These are phyloP conservation scores for Pinna nobilis DNA, from an alignment of 1,140 invertebrate species.

Conservation along the genomic window DNA sequence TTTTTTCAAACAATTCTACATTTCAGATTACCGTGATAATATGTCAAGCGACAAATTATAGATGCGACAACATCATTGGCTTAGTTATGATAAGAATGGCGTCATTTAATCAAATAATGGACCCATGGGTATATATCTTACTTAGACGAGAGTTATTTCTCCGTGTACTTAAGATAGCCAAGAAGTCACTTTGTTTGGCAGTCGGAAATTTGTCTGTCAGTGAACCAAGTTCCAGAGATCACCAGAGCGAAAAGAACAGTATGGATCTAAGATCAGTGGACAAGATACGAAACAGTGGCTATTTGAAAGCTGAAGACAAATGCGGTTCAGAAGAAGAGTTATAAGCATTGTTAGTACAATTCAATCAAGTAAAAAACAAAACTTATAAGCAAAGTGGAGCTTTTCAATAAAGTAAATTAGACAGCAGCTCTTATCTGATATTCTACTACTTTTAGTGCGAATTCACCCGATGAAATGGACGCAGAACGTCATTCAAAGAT, in stretches of 20 bases:
- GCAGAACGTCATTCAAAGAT: too few species aligned
- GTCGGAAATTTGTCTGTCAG: neutral
- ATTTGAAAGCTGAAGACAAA: too few species aligned
- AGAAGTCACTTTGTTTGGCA: neutral
- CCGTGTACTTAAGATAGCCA: conserved; percentile 5
- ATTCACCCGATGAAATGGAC: too few species aligned
- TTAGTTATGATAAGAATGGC: conserved; percentile 33
- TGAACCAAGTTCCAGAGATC: neutral
- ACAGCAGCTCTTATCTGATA: too few species aligned
- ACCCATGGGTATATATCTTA: conserved; percentile 43
- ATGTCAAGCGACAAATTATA: conserved; percentile 34
- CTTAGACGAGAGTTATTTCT: conserved; percentile 36
- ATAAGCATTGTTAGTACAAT: too few species aligned
- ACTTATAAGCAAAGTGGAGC: too few species aligned
- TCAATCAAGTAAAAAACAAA: too few species aligned
- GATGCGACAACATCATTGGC: conserved; percentile 49
- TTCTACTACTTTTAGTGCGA: too few species aligned
- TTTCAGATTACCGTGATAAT: conserved; percentile 52
- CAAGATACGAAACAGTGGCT: neutral
- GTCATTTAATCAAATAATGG: conserved; percentile 36
- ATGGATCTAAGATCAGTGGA: neutral
- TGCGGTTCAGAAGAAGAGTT: too few species aligned
- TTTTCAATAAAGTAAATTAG: too few species aligned
- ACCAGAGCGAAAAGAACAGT: neutral
- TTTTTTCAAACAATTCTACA: too few species aligned